Evolutionary conservation across 2,888 invertebrate genomes (phyloP).

Genomic region (Sarcophaga rosellei): DNA sequence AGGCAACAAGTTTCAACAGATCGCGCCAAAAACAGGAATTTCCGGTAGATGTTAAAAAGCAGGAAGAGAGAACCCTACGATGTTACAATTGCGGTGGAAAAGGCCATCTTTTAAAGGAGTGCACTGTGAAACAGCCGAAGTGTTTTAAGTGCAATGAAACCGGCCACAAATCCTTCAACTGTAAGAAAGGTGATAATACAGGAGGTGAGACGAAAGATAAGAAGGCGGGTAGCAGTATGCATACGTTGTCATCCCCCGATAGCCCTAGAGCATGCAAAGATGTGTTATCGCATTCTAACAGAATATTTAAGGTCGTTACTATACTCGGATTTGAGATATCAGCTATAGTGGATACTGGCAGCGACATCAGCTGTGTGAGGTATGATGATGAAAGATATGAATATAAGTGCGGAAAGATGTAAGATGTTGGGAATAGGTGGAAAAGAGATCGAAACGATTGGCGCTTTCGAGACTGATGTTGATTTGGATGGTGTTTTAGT

Average conservation of each 20-base stretch:
- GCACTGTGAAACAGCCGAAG: background rate
- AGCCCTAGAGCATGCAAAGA: too few species aligned
- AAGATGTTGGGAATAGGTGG: slow-evolving; percentile 8
- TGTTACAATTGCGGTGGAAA: slow-evolving; percentile 32
- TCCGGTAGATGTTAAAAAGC: background rate
- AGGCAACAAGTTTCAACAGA: background rate
- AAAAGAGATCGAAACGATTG: background rate
- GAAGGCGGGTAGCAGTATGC: background rate
- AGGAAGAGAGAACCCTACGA: background rate
- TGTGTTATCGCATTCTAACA: too few species aligned
- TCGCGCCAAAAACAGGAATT: background rate
- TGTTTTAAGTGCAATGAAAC: slow-evolving; percentile 33
- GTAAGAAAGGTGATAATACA: background rate
- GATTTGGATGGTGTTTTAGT: background rate
- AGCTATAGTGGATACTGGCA: background rate
- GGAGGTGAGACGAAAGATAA: background rate
- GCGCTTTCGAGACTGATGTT: background rate
- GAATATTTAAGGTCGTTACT: background rate
- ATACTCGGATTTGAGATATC: background rate
- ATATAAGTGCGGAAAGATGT: background rate
- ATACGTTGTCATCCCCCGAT: background rate
- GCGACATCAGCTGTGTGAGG: slow-evolving; percentile 7
- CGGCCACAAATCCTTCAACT: slow-evolving; percentile 31
- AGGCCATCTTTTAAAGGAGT: slow-evolving; percentile 8
- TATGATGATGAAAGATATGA: slow-evolving; percentile 3